Conservation (phyloP, 35 echinoderm and acorn worm genomes). For the Apostichopus californicus region DNA sequence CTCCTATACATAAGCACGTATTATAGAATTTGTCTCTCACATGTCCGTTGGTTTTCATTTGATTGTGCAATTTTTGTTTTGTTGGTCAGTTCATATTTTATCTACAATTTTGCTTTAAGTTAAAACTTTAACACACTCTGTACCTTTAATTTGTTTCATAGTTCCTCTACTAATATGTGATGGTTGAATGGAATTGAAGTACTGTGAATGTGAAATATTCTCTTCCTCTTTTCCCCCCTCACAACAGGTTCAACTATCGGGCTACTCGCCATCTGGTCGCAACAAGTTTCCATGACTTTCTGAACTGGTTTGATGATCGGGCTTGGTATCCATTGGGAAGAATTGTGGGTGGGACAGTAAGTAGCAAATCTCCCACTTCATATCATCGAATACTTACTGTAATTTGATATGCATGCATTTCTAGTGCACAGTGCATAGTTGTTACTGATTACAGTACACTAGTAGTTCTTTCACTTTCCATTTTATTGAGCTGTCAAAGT, state of each 20-base stretch:
- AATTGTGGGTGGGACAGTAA: slow-evolving; percentile 98
- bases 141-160: not conserved
- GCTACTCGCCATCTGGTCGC: slow-evolving; percentile 89
- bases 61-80: too few relatives aligned
- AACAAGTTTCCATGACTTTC: slow-evolving; percentile 93
- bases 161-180: not conserved
- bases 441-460: too few relatives aligned
- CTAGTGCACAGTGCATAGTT: too few relatives aligned
- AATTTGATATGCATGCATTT: too few relatives aligned
- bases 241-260: slow-evolving; percentile 93
- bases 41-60: too few relatives aligned
- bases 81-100: too few relatives aligned
- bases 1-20: too few relatives aligned
- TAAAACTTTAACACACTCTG: not conserved
- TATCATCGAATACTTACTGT: too few relatives aligned
- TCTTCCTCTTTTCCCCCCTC: not conserved
- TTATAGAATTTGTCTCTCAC: too few relatives aligned
- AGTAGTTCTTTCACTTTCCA: too few relatives aligned
- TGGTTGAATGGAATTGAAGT: slow-evolving; percentile 7
- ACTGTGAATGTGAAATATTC: not conserved
- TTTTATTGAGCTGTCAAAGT: too few relatives aligned
- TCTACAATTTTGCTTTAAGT: too few relatives aligned
- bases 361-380: not conserved
- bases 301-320: slow-evolving; percentile 99
- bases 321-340: slow-evolving; percentile 97